Evolutionary conservation across 92 coral and sea anemone genomes (phyloP).

Genomic region (Umimayanthus chanpuru): DNA sequence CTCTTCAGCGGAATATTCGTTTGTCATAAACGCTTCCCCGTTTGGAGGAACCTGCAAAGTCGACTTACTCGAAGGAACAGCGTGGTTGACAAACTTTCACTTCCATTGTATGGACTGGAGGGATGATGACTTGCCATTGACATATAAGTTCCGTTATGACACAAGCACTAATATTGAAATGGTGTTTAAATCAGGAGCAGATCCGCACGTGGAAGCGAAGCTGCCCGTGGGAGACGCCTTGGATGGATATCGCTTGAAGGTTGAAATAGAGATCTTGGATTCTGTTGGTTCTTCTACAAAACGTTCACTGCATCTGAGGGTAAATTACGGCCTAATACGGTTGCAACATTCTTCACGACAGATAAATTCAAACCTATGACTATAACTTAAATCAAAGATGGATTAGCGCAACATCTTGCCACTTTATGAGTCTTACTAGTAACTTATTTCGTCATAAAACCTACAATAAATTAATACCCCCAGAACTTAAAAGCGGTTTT

Average conservation of each 20-base stretch:
- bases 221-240: conserved; percentile 75
- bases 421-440: no score
- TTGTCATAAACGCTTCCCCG: conserved; percentile 75
- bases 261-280: conserved; percentile 63
- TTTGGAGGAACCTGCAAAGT: conserved; percentile 71
- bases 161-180: conserved; percentile 74
- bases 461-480: no score
- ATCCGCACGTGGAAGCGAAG: conserved; percentile 51
- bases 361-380: neutral
- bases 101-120: conserved; percentile 76
- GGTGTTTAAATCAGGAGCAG: conserved; percentile 70
- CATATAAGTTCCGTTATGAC: conserved; percentile 73
- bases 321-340: conserved; percentile 4
- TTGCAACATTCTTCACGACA: neutral
- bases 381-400: neutral
- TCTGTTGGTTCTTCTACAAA: conserved; percentile 61
- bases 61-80: conserved; percentile 63
- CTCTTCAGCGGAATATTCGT: conserved; percentile 59
- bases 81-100: conserved; percentile 72
- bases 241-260: conserved; percentile 51
- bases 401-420: no score
- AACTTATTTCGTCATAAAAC: no score
- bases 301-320: conserved; percentile 55
- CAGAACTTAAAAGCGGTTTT: no score
- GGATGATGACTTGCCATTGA: conserved; percentile 74